Conservation (phyloP, 2,888 invertebrate genomes). For the Rotaria socialis region DNA sequence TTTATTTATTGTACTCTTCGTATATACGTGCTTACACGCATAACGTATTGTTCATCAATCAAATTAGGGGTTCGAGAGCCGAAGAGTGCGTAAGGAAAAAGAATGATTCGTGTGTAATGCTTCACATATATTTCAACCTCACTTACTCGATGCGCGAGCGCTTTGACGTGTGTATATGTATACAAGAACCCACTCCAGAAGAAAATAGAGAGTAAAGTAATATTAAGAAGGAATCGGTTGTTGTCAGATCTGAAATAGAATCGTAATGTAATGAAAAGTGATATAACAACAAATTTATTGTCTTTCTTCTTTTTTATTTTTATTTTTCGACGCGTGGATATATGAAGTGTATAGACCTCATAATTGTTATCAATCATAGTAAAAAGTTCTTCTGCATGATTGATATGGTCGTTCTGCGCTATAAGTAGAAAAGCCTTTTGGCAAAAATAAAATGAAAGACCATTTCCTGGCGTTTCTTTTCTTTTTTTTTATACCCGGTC, state of each 20-base stretch:
- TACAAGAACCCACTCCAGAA: neutral
- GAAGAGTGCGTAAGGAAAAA: neutral
- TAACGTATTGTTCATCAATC: neutral
- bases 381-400: neutral
- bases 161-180: neutral
- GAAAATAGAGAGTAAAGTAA: neutral
- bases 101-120: neutral
- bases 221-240: neutral
- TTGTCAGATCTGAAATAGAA: neutral
- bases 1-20: neutral
- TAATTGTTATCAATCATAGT: neutral
- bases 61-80: neutral
- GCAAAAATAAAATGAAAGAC: neutral
- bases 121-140: neutral
- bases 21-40: neutral
- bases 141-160: neutral
- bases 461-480: neutral
- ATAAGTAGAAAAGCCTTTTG: neutral
- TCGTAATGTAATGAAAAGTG: neutral
- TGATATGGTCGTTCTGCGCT: neutral
- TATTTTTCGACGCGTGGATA: neutral
- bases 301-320: neutral
- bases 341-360: neutral
- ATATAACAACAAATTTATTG: neutral
- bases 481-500: neutral